Conservation (phyloP, 2,797 vertebrate genomes). For the Oreonectes daqikongensis region DNA sequence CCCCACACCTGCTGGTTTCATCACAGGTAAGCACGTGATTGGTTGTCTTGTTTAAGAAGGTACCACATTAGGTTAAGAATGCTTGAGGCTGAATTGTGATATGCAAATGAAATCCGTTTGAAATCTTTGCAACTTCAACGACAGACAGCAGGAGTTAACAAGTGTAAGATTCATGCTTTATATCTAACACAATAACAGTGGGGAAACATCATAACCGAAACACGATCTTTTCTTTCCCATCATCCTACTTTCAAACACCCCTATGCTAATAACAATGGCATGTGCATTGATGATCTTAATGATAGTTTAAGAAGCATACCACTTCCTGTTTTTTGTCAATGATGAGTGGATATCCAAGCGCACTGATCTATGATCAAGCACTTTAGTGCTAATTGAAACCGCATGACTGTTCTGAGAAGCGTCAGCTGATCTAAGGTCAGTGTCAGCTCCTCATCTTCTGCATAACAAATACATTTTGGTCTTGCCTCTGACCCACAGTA, state of each 20-base stretch:
- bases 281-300: neutral
- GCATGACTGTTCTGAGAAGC: neutral
- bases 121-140: neutral
- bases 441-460: neutral
- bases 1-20: slow-evolving; percentile 87
- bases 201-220: neutral
- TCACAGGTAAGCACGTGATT: slow-evolving; percentile 82
- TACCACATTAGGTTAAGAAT: neutral
- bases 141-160: neutral
- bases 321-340: slow-evolving; percentile 13
- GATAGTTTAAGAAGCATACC: slow-evolving; percentile 12
- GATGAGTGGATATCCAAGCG: neutral
- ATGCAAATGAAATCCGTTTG: no score
- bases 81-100: no score
- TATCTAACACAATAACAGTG: no score
- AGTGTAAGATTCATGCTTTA: no score
- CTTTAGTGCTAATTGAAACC: neutral
- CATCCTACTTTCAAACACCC: neutral
- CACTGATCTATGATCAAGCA: slow-evolving; percentile 5
- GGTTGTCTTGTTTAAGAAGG: neutral
- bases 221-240: neutral
- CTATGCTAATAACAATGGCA: neutral
- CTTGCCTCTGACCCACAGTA: neutral
- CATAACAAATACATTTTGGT: neutral
- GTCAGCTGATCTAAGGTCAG: neutral